Conservation (phyloP, 2,888 invertebrate species). For the Digitonthophagus gazella region DNA sequence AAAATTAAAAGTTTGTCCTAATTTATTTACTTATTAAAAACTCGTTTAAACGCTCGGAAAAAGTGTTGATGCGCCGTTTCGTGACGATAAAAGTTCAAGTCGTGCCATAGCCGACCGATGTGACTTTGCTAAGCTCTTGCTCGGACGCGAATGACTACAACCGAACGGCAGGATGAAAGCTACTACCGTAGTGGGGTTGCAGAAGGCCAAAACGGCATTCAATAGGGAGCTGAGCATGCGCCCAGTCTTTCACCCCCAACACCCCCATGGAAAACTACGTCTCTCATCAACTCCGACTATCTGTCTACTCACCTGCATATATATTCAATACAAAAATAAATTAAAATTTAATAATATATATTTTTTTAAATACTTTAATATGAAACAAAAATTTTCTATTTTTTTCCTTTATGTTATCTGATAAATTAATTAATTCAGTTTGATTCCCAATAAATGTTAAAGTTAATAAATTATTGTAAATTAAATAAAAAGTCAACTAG, state of each 20-base stretch:
- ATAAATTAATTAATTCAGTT: too few species aligned
- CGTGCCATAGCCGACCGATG: neutral
- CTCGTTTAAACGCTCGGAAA: too few species aligned
- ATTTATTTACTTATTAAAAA: too few species aligned
- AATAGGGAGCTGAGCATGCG: slow-evolving; percentile 54
- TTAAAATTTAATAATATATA: neutral
- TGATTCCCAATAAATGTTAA: too few species aligned
- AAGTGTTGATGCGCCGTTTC: neutral
- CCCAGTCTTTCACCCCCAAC: slow-evolving; percentile 34
- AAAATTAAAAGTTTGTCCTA: neutral
- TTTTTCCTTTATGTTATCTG: too few species aligned
- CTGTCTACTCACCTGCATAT: slow-evolving; percentile 55
- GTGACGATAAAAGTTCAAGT: neutral
- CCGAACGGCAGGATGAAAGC: slow-evolving; percentile 39
- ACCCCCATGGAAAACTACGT: slow-evolving; percentile 36
- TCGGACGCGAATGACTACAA: slow-evolving; percentile 31
- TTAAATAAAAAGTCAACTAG: too few species aligned
- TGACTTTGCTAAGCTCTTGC: slow-evolving; percentile 27
- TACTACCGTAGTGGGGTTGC: slow-evolving; percentile 49
- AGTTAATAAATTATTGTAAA: too few species aligned
- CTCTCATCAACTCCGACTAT: slow-evolving; percentile 36
- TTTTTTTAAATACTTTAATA: too few species aligned
- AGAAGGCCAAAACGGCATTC: slow-evolving; percentile 45
- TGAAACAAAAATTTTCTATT: too few species aligned
- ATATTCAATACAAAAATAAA: slow-evolving; percentile 40